Evolutionary conservation across 1,140 invertebrate species (phyloP).

Genomic region (Hylyphantes graminicola): DNA sequence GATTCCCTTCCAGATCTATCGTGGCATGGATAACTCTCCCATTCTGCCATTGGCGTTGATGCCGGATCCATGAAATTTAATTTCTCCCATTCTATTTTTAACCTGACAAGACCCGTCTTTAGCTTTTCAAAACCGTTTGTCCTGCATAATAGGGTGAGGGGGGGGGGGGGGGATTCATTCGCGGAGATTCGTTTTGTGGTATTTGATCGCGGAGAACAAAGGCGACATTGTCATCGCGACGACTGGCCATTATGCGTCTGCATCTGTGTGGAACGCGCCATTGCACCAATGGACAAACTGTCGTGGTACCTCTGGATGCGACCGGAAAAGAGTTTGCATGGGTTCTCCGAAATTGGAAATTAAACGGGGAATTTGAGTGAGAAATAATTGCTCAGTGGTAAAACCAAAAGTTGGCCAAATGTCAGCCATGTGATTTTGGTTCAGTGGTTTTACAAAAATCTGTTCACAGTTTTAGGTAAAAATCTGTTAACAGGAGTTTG

Average conservation of each 20-base stretch:
- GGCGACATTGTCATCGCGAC: background rate
- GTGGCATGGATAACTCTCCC: constrained; percentile 28
- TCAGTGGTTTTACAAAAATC: too few relatives aligned
- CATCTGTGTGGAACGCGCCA: background rate
- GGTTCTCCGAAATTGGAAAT: too few relatives aligned
- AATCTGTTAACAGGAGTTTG: too few relatives aligned
- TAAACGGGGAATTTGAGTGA: too few relatives aligned
- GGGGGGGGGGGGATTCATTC: constrained; percentile 2
- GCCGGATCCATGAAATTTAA: constrained; percentile 50
- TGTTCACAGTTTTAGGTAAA: too few relatives aligned
- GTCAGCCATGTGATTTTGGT: too few relatives aligned
- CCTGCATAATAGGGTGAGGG: constrained; percentile 13
- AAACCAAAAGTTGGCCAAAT: too few relatives aligned
- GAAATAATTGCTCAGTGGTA: too few relatives aligned
- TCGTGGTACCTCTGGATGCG: too few relatives aligned
- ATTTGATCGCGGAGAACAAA: constrained; percentile 33
- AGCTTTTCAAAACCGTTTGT: constrained; percentile 44
- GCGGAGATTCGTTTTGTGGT: constrained; percentile 12
- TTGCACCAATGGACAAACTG: too few relatives aligned
- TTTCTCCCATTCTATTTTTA: constrained; percentile 48
- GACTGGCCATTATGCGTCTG: constrained; percentile 18
- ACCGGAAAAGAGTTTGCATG: too few relatives aligned
- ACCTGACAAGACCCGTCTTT: constrained; percentile 31
- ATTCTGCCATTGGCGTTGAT: constrained; percentile 18
- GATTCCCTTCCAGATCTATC: background rate